A percentile compares a stretch with the other conserved stretches of the same genome.
Conservation (phyloP, 2,113 vertebrate genomes). For the Lethenteron reissneri region DNA sequence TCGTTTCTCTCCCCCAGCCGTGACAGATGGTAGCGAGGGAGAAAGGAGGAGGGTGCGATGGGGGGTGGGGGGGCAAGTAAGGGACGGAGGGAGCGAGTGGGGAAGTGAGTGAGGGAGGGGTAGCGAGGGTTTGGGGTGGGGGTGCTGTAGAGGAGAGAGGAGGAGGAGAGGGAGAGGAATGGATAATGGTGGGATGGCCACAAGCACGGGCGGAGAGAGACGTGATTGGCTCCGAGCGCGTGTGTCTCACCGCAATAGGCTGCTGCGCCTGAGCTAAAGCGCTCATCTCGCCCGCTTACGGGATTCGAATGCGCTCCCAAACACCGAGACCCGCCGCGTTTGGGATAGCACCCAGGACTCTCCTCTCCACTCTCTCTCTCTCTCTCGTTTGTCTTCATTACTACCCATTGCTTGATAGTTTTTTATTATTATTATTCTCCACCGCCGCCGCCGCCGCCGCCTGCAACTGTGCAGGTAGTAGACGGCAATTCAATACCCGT, state of each 20-base stretch:
- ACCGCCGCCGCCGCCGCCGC: too few species aligned
- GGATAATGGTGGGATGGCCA: neutral
- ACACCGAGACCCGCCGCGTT: neutral
- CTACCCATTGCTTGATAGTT: too few species aligned
- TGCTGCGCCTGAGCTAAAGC: neutral
- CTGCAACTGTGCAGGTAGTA: too few species aligned
- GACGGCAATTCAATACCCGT: too few species aligned
- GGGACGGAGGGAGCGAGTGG: neutral
- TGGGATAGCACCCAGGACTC: neutral
- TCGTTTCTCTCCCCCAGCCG: too few species aligned
- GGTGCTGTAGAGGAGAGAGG: neutral
- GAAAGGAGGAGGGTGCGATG: neutral
- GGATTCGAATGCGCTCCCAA: neutral
- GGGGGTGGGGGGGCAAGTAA: neutral
- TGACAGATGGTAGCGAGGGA: neutral
- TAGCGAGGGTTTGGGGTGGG: neutral
- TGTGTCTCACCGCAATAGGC: neutral
- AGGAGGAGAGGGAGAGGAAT: neutral
- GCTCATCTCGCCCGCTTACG: neutral
- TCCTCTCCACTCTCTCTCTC: too few species aligned
- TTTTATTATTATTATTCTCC: too few species aligned
- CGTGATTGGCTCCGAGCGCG: neutral
- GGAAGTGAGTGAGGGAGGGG: neutral
- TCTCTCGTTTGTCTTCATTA: too few species aligned
- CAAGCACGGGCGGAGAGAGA: neutral